Evolutionary conservation across 2,797 vertebrate species (phyloP).

Genomic region (Protonibea diacanthus): DNA sequence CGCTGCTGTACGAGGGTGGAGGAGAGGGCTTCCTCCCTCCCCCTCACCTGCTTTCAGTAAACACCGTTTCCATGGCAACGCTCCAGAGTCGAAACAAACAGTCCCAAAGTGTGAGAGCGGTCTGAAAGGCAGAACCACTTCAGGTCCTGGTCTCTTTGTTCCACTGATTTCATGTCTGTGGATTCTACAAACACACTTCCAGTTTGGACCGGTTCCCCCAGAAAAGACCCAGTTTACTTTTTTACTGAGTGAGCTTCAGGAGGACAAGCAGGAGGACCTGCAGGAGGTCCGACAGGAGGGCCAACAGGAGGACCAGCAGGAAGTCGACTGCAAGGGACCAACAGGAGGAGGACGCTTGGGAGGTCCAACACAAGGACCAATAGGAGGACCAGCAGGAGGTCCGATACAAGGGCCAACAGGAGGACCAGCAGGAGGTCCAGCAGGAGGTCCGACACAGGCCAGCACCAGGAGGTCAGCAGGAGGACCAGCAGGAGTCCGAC

Average conservation of each 20-base stretch:
- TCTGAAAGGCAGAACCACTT: constrained; percentile 1
- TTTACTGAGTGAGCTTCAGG: background rate
- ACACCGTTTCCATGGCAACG: constrained; percentile 78
- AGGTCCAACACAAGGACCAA: too few relatives aligned
- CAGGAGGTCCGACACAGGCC: too few relatives aligned
- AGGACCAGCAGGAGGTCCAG: too few relatives aligned
- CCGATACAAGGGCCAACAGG: too few relatives aligned
- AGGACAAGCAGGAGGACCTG: too few relatives aligned
- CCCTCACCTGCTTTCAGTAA: constrained; percentile 78
- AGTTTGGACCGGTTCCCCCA: background rate
- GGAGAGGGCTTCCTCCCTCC: constrained; percentile 38
- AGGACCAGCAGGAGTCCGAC: too few relatives aligned
- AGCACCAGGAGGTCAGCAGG: too few relatives aligned
- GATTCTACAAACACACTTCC: background rate
- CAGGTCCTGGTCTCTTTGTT: background rate
- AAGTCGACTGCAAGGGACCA: too few relatives aligned
- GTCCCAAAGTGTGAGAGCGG: constrained; percentile 16
- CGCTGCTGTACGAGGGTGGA: constrained; percentile 2
- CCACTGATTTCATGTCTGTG: background rate
- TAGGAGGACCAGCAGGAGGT: too few relatives aligned
- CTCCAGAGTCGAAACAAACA: constrained; percentile 79
- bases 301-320: too few relatives aligned
- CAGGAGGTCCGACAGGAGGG: too few relatives aligned
- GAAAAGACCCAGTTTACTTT: constrained; percentile 10
- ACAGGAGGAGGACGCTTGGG: too few relatives aligned